These are phyloP conservation scores for Spheniscus humboldti DNA, from an alignment of 2,797 vertebrate genomes.

Conservation along the genomic window DNA sequence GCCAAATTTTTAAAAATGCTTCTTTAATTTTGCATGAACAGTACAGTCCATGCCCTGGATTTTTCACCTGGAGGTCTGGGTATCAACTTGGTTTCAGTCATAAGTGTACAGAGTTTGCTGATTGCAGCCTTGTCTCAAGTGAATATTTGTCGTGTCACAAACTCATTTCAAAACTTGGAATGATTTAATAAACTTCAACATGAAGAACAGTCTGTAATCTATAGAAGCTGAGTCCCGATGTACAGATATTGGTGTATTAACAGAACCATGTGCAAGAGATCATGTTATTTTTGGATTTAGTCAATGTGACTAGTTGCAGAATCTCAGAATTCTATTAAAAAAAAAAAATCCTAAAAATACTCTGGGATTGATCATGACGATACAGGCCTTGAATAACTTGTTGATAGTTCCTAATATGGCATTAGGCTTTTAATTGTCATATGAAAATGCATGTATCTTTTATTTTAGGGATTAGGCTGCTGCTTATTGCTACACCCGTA, in stretches of 20 bases:
- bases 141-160: neutral
- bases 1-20: neutral
- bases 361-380: neutral
- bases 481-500: neutral
- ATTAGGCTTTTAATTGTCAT: neutral
- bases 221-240: neutral
- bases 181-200: neutral
- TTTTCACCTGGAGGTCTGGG: neutral
- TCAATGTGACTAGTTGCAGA: neutral
- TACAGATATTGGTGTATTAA: neutral
- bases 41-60: neutral
- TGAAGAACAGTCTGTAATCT: neutral
- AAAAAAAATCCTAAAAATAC: neutral
- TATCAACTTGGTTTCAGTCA: neutral
- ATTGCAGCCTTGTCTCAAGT: neutral
- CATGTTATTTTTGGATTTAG: neutral
- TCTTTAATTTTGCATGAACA: neutral
- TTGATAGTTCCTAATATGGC: neutral
- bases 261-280: neutral
- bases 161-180: neutral
- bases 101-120: neutral
- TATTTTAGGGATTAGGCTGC: neutral
- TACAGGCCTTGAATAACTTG: neutral
- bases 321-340: neutral
- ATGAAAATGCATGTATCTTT: neutral